These are phyloP conservation scores for Datnioides undecimradiatus DNA, from an alignment of 2,113 vertebrate species.

Conservation along the genomic window DNA sequence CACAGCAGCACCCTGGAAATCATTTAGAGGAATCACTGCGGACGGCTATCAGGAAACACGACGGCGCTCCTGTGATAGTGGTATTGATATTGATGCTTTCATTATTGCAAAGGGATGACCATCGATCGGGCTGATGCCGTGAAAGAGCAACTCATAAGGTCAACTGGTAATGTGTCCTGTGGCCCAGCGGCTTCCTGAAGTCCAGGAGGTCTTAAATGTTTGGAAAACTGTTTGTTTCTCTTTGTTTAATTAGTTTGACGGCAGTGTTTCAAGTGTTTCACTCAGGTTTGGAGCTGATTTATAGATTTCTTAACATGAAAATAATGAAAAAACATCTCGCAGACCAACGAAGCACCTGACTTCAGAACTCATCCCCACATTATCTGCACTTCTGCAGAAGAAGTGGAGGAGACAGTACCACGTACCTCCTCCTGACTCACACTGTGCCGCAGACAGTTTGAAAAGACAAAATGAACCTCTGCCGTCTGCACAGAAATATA, in stretches of 20 bases:
- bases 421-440: background rate
- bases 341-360: no score
- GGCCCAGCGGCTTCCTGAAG: background rate
- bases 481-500: background rate
- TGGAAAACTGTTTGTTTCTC: background rate
- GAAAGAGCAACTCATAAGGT: background rate
- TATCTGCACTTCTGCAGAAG: background rate
- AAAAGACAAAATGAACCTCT: background rate
- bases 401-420: background rate
- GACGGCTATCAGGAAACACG: background rate
- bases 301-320: no score
- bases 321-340: no score
- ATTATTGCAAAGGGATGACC: conserved; percentile 17
- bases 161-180: background rate
- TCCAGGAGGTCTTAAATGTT: background rate
- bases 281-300: background rate
- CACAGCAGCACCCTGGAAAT: background rate
- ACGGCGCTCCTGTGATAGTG: background rate
- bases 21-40: background rate
- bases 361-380: background rate
- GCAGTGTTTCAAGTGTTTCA: background rate
- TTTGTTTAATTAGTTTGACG: background rate
- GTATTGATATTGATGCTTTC: conserved; percentile 38
- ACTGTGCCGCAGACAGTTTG: background rate
- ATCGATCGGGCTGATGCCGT: conserved; percentile 12